Evolutionary conservation across 2,888 invertebrate species (phyloP).

Genomic region (Tuta absoluta): DNA sequence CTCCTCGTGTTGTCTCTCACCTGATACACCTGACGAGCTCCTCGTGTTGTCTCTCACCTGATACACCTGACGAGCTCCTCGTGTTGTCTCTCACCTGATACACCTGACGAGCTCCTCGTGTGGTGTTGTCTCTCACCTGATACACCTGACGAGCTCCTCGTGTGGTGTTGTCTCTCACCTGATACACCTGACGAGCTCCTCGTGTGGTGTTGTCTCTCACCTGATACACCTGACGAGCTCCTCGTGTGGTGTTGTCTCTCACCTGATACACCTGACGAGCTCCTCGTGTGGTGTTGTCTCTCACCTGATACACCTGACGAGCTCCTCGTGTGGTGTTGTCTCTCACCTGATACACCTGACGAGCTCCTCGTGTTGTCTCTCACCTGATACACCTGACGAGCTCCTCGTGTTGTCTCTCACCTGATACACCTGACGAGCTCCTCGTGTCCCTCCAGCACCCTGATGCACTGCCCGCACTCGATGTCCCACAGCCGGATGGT

Average conservation of each 20-base stretch:
- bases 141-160: background rate
- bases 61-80: background rate
- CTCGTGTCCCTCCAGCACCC: background rate
- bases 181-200: background rate
- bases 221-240: background rate
- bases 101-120: background rate
- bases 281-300: too few relatives aligned
- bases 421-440: background rate
- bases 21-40: background rate
- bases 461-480: too few relatives aligned
- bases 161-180: too few relatives aligned
- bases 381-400: background rate
- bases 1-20: too few relatives aligned
- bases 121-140: too few relatives aligned
- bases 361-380: too few relatives aligned
- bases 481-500: too few relatives aligned
- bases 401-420: too few relatives aligned
- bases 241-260: too few relatives aligned
- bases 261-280: background rate
- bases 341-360: background rate
- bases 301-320: background rate
- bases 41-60: too few relatives aligned
- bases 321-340: too few relatives aligned
- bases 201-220: too few relatives aligned
- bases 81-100: background rate